Evolutionary conservation across 2,113 vertebrate species (phyloP), one percentile per base, ranked within the genome.

Genomic region (Callaeas wilsoni): DNA sequence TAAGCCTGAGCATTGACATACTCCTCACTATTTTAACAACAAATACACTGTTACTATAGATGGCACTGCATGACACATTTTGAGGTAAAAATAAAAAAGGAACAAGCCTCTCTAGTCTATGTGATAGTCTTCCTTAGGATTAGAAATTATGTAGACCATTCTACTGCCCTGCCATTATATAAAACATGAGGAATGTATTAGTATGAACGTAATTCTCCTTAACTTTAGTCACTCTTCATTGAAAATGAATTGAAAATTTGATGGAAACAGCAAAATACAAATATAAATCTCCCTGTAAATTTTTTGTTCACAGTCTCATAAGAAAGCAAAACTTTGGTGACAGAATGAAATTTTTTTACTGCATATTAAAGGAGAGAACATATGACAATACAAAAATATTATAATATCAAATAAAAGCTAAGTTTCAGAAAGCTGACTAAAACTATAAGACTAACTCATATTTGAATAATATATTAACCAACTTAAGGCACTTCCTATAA

Each of bases 11-110:
- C 14, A 55, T 13, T 37, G 30, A 32, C 15, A 70, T 16, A 13
- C 60, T 83, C 47, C 32, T 90, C 70, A 12, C 5, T 47, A 39
- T 21, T 65, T 79, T 56, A 75, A 35, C 7, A 62, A 63, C 4
- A 62, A 26, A 17, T 30, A 81, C 4, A 57, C 3, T 47, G 16
- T 23, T 18, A 82, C 17, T 84, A 82, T 39, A 78, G 13, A 64
- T 68, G 44, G 53, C 22, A 47, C 6, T 39, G 44, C 4, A 42
- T 25, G 13, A 65, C 29, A 33, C 1, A 3, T 27, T 32, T 70
- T 70, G 59, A 1, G 0, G 30, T 1, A 0, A 4, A 59, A 30
- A 22, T 27, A 57, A 52, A 35, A 42, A 63, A 55, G 1, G 23
- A 70, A 70, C 25, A 77, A 53, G 35, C 3, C 3, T 37, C 27